These are phyloP conservation scores for Brachionus rotundiformis DNA, from an alignment of 1,140 invertebrate genomes.

Conservation along the genomic window DNA sequence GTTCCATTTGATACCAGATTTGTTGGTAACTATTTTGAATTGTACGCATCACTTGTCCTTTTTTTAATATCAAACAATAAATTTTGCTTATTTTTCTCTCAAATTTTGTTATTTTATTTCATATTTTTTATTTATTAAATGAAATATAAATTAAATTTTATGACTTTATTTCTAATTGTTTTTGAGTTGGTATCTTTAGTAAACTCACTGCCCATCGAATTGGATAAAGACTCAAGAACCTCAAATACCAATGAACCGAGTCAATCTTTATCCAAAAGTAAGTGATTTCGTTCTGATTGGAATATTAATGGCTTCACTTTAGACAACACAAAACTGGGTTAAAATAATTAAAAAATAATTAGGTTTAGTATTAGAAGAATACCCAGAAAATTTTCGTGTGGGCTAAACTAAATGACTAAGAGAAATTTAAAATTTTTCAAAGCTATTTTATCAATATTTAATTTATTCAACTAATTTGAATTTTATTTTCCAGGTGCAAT, in stretches of 20 bases:
- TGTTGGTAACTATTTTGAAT: neutral
- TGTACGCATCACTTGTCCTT: neutral
- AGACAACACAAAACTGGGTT: neutral
- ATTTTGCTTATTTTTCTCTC: neutral
- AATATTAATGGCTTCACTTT: neutral
- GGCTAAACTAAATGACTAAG: conserved; percentile 5
- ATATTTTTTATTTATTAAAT: conserved; percentile 15
- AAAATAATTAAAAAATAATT: conserved; percentile 14
- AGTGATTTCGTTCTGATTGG: neutral
- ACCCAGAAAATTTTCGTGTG: neutral
- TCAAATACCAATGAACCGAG: conserved; percentile 23
- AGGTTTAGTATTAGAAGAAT: neutral
- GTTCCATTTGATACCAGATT: neutral
- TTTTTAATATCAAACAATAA: neutral
- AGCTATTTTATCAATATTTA: neutral
- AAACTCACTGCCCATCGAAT: neutral
- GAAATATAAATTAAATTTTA: conserved; percentile 20
- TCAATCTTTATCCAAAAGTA: conserved; percentile 17
- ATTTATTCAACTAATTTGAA: conserved; percentile 13
- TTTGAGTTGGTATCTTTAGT: neutral
- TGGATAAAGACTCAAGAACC: neutral
- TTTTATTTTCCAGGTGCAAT: conserved; percentile 30
- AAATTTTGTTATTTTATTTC: conserved; percentile 2
- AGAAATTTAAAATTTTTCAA: neutral
- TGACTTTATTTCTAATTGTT: conserved; percentile 1